Evolutionary conservation across 2,113 vertebrate species (phyloP).

Genomic region (Bombycilla garrulus): DNA sequence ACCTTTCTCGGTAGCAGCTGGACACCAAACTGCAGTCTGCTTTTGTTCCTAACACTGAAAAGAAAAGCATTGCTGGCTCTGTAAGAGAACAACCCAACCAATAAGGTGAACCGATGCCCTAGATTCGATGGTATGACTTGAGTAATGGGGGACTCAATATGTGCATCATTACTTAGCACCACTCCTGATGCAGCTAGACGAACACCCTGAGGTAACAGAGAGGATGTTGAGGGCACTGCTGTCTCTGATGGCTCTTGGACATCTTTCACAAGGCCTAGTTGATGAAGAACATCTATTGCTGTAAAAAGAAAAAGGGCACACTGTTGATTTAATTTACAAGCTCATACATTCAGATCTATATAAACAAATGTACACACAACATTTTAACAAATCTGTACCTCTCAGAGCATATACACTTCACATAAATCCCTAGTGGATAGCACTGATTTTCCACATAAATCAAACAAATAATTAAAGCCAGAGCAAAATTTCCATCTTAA

Average conservation of each 20-base stretch:
- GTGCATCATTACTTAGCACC: constrained; percentile 74
- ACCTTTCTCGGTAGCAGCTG: constrained; percentile 88
- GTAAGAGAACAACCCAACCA: constrained; percentile 87
- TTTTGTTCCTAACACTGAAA: constrained; percentile 87
- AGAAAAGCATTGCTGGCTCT: constrained; percentile 91
- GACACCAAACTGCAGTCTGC: constrained; percentile 87
- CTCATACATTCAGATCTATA: neutral
- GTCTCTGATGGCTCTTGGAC: constrained; percentile 63
- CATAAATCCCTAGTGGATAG: neutral
- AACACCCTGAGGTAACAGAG: constrained; percentile 72
- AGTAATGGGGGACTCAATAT: constrained; percentile 76
- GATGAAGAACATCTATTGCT: constrained; percentile 93
- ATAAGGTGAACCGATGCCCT: constrained; percentile 81
- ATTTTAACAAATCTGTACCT: neutral
- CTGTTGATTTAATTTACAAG: constrained; percentile 9
- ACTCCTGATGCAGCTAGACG: constrained; percentile 76
- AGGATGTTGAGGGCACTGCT: constrained; percentile 45
- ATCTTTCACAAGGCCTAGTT: constrained; percentile 80
- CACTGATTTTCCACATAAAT: neutral
- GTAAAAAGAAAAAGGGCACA: constrained; percentile 54
- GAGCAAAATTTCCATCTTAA: neutral
- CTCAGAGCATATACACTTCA: neutral
- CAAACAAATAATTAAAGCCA: neutral
- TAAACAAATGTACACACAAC: neutral
- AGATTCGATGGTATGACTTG: constrained; percentile 77